These are phyloP conservation scores for human (Homo sapiens) DNA, from an alignment of 2,113 vertebrate genomes.

Conservation along the genomic window GRCh38 chrX:32927501-32928000, in stretches of 20 bases:
- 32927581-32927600: background rate
- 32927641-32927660: slow-evolving; percentile 23
- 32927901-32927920: background rate
- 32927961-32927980: background rate
- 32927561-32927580: background rate
- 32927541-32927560: background rate
- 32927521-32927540: too few relatives aligned
- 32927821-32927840: background rate
- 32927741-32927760: background rate
- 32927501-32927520: too few relatives aligned
- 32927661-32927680: background rate
- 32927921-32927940: background rate
- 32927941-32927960: background rate
- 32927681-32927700: background rate
- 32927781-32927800: background rate
- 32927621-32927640: background rate
- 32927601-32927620: background rate
- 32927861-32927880: background rate
- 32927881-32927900: background rate
- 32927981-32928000: background rate
- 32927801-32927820: background rate
- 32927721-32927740: slow-evolving; percentile 36
- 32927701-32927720: slow-evolving; percentile 7
- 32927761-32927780: background rate
- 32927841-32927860: background rate